A percentile compares a stretch with the other conserved stretches of the same genome.
Conservation (phyloP, 2,888 invertebrate genomes). For the Melieria picta region DNA sequence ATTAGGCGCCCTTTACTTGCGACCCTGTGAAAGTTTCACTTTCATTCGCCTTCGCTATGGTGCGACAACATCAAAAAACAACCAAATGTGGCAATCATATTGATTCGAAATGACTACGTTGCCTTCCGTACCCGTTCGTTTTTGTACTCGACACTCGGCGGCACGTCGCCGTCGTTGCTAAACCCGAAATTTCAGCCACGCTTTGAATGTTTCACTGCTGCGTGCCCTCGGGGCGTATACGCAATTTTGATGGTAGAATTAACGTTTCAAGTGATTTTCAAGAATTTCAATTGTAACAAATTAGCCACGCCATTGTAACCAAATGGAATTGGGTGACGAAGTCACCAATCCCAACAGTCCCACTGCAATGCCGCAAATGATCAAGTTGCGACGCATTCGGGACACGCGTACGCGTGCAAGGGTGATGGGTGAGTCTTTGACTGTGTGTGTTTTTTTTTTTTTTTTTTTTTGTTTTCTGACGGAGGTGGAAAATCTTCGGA, state of each 20-base stretch:
- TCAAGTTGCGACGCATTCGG: background rate
- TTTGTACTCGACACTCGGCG: background rate
- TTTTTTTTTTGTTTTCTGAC: too few relatives aligned
- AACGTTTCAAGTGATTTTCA: conserved; percentile 14
- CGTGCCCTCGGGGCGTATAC: background rate
- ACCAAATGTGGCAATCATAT: too few relatives aligned
- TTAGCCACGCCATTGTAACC: conserved; percentile 7
- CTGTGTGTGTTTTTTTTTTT: too few relatives aligned
- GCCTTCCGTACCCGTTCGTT: background rate
- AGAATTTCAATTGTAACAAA: conserved; percentile 15
- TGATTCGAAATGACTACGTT: too few relatives aligned
- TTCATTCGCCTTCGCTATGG: too few relatives aligned
- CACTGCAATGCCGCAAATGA: background rate
- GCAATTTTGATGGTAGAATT: conserved; percentile 9
- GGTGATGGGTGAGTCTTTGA: background rate
- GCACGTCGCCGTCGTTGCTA: too few relatives aligned
- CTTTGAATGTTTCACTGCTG: background rate
- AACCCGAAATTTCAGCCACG: background rate
- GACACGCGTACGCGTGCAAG: background rate
- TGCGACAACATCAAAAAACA: too few relatives aligned
- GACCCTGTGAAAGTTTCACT: too few relatives aligned
- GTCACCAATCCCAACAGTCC: background rate
- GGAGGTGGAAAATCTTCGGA: too few relatives aligned
- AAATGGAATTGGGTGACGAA: background rate
- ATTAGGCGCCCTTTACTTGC: too few relatives aligned